phyloP scores from a whole-genome alignment of 2,797 vertebrate genomes.

The Hephaestus fuliginosus region DNA sequence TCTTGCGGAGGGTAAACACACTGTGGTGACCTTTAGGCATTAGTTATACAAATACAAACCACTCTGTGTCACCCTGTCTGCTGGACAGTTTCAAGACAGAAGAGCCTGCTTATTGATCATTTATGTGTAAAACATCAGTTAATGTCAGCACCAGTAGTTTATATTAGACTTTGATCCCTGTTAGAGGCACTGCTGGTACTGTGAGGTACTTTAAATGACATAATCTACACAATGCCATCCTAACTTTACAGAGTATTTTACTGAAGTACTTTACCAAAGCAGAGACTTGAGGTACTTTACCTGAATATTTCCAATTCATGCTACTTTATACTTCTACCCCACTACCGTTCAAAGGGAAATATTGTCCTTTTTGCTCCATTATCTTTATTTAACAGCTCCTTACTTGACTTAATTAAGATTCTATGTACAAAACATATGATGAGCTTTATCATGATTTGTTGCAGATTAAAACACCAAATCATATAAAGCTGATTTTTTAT shows the following conservation, averaged over 20 bases:
- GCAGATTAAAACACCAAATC: background rate
- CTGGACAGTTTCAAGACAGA: background rate
- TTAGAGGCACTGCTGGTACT: background rate
- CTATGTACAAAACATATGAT: background rate
- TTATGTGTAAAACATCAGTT: background rate
- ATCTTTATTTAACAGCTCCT: background rate
- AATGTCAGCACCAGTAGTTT: conserved; percentile 4
- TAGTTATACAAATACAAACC: conserved; percentile 8
- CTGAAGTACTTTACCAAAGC: background rate
- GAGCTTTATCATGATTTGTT: background rate
- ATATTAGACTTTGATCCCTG: background rate
- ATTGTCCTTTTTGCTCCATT: background rate
- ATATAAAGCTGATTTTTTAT: background rate
- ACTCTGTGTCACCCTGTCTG: background rate
- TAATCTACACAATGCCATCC: background rate
- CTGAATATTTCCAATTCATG: background rate
- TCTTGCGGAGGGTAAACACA: conserved; percentile 5
- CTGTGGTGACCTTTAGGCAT: background rate
- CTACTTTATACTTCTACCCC: background rate
- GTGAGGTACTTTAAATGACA: background rate
- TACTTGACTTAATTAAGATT: background rate
- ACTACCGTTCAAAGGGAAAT: background rate
- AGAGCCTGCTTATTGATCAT: background rate
- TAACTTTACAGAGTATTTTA: background rate
- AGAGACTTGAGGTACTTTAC: background rate